Evolutionary conservation across 2,888 invertebrate species (phyloP).

Genomic region (Catocala sponsa): DNA sequence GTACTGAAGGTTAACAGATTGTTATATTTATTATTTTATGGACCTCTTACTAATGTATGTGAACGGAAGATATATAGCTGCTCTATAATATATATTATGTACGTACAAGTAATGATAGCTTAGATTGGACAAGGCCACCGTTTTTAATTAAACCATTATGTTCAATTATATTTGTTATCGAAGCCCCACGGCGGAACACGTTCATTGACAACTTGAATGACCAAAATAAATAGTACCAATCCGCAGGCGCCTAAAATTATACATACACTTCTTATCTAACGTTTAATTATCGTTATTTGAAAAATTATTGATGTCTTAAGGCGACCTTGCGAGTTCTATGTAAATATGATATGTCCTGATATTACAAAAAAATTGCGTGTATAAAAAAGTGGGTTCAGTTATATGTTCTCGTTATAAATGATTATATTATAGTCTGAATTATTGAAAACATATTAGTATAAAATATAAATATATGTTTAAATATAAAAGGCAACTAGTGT

Average conservation of each 20-base stretch:
- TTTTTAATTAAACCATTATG: slow-evolving; percentile 65
- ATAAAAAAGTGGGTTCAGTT: background rate
- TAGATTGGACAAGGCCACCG: slow-evolving; percentile 58
- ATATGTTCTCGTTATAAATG: background rate
- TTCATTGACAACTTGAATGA: slow-evolving; percentile 24
- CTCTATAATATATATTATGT: slow-evolving; percentile 36
- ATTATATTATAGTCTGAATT: too few relatives aligned
- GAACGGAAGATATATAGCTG: slow-evolving; percentile 58
- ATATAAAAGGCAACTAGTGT: too few relatives aligned
- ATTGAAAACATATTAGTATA: too few relatives aligned
- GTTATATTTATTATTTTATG: slow-evolving; percentile 36
- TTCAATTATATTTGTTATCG: slow-evolving; percentile 52
- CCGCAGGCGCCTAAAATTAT: slow-evolving; percentile 37
- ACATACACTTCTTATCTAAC: slow-evolving; percentile 17
- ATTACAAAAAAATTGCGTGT: too few relatives aligned
- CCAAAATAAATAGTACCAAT: slow-evolving; percentile 25
- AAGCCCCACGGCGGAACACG: slow-evolving; percentile 46
- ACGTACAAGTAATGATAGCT: slow-evolving; percentile 52
- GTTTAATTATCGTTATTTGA: slow-evolving; percentile 14
- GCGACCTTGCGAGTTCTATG: background rate
- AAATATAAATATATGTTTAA: too few relatives aligned
- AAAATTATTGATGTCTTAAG: background rate
- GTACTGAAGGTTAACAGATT: slow-evolving; percentile 53
- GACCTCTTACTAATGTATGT: slow-evolving; percentile 45
- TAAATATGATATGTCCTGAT: too few relatives aligned